Conservation (phyloP, 2,888 invertebrate species). For the Stratiomys singularior region DNA sequence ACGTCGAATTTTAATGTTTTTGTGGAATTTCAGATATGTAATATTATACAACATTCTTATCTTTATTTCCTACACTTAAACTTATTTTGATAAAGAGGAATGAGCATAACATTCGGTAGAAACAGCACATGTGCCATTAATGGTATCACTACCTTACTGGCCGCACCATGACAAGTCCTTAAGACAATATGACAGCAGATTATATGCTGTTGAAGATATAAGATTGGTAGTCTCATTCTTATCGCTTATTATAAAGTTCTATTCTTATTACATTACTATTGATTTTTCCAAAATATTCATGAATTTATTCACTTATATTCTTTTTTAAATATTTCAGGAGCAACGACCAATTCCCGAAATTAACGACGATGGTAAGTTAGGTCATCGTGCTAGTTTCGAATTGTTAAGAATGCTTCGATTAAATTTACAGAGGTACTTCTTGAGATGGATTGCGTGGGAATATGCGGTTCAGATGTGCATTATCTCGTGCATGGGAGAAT, state of each 20-base stretch:
- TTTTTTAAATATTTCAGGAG: constrained; percentile 72
- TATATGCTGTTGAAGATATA: constrained; percentile 78
- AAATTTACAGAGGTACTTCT: constrained; percentile 80
- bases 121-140: too few relatives aligned
- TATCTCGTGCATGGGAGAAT: constrained; percentile 87
- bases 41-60: too few relatives aligned
- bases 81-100: too few relatives aligned
- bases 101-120: too few relatives aligned
- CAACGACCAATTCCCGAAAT: constrained; percentile 85
- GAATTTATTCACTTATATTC: neutral
- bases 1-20: too few relatives aligned
- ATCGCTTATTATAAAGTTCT: too few relatives aligned
- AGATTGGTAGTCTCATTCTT: constrained; percentile 75
- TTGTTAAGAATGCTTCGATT: neutral
- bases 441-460: constrained; percentile 92
- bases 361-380: constrained; percentile 77
- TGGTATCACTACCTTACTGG: too few relatives aligned
- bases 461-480: constrained; percentile 96
- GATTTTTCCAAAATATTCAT: constrained; percentile 17
- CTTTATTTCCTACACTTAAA: too few relatives aligned
- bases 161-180: constrained; percentile 56
- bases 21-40: too few relatives aligned
- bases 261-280: constrained; percentile 42
- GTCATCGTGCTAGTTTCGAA: neutral
- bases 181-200: constrained; percentile 79